Evolutionary conservation across 2,888 invertebrate genomes (phyloP).

Genomic region (Leptothorax acervorum): DNA sequence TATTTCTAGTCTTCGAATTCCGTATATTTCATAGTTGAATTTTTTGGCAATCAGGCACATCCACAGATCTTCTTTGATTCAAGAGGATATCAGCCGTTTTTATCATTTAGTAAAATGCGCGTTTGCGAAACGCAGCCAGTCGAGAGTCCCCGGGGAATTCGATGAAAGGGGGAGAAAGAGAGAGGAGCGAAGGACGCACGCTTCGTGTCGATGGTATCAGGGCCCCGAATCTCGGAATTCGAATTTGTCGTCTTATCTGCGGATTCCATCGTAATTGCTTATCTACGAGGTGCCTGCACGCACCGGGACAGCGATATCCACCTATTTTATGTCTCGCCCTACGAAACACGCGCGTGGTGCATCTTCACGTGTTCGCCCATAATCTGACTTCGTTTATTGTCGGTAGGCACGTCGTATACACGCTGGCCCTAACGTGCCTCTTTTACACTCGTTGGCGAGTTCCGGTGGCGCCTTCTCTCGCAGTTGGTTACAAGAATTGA

Average conservation of each 20-base stretch:
- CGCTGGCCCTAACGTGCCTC: slow-evolving; percentile 43
- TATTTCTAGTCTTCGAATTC: not conserved
- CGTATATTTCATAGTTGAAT: not conserved
- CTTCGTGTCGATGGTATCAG: slow-evolving; percentile 80
- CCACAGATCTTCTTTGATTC: not conserved
- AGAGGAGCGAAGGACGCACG: slow-evolving; percentile 37
- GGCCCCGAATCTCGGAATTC: slow-evolving; percentile 81
- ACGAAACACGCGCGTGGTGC: slow-evolving; percentile 59
- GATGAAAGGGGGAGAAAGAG: slow-evolving; percentile 21
- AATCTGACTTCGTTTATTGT: slow-evolving; percentile 70
- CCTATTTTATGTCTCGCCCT: slow-evolving; percentile 71
- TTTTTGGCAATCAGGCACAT: not conserved
- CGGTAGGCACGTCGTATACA: slow-evolving; percentile 65
- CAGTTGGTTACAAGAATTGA: not conserved
- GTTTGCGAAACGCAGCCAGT: slow-evolving; percentile 3
- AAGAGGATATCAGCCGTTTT: slow-evolving; percentile 8
- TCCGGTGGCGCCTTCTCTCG: slow-evolving; percentile 65
- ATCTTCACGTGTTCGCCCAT: slow-evolving; percentile 64
- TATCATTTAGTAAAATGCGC: slow-evolving; percentile 25
- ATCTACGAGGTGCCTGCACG: slow-evolving; percentile 78
- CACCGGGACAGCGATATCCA: slow-evolving; percentile 66
- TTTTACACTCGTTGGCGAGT: slow-evolving; percentile 49
- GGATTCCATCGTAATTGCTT: slow-evolving; percentile 84
- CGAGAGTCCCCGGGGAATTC: not conserved
- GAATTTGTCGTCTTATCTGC: slow-evolving; percentile 80